Evolutionary conservation across 1,140 invertebrate genomes (phyloP).

Genomic region (Diachasmimorpha longicaudata): DNA sequence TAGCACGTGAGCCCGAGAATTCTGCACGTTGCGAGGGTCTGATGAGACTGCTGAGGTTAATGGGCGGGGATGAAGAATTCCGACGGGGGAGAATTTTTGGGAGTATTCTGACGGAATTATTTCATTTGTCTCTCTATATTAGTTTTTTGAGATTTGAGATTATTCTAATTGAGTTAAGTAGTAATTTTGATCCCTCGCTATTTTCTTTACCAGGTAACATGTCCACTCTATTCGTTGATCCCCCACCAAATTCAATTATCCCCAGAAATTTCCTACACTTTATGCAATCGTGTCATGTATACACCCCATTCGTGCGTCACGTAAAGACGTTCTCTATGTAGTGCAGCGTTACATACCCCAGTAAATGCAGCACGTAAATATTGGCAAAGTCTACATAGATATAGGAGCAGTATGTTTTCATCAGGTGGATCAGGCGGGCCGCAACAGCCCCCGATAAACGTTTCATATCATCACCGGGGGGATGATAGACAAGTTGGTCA

Average conservation of each 20-base stretch:
- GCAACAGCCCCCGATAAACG: background rate
- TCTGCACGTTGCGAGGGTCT: background rate
- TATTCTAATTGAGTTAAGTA: no score
- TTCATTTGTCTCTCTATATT: background rate
- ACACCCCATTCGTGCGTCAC: background rate
- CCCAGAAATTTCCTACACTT: background rate
- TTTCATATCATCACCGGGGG: background rate
- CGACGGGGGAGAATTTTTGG: background rate
- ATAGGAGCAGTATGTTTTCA: background rate
- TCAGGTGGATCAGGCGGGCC: background rate
- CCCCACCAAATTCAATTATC: background rate
- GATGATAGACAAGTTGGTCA: no score
- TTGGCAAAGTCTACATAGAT: background rate
- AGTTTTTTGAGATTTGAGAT: no score
- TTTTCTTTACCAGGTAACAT: no score
- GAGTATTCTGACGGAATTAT: background rate
- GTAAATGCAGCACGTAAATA: background rate
- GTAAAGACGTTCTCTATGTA: background rate
- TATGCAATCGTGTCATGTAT: background rate
- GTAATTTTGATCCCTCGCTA: no score
- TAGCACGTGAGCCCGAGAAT: background rate
- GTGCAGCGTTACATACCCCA: background rate
- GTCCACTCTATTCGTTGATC: no score
- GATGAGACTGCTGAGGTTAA: constrained; percentile 2
- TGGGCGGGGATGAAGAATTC: background rate